These are phyloP conservation scores for Galerucella calmariensis DNA, from an alignment of 2,888 invertebrate species.

Conservation along the genomic window DNA sequence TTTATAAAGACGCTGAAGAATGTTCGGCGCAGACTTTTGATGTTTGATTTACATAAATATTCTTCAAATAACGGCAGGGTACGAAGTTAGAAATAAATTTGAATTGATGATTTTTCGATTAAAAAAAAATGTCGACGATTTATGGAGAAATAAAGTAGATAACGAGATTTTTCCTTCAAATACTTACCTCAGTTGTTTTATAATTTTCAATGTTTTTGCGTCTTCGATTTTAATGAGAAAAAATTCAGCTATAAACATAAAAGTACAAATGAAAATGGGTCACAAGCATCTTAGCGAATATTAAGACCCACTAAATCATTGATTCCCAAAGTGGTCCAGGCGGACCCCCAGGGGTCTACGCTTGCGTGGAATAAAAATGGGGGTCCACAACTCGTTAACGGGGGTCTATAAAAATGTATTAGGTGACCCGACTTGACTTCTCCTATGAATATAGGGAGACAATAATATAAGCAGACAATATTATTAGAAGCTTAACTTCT, in stretches of 20 bases:
- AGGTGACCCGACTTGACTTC: too few relatives aligned
- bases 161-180: slow-evolving; percentile 28
- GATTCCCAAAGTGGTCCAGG: too few relatives aligned
- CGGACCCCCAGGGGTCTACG: too few relatives aligned
- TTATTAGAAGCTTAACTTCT: too few relatives aligned
- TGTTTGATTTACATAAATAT: slow-evolving; percentile 41
- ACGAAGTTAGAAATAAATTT: slow-evolving; percentile 16
- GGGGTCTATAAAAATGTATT: too few relatives aligned
- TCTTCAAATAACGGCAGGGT: slow-evolving; percentile 19
- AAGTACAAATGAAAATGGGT: too few relatives aligned
- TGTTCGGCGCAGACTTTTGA: slow-evolving; percentile 33
- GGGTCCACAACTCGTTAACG: too few relatives aligned
- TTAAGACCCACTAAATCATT: too few relatives aligned
- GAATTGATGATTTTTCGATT: slow-evolving; percentile 24
- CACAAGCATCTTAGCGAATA: too few relatives aligned
- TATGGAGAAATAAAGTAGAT: slow-evolving; percentile 32
- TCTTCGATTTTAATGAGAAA: background rate
- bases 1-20: slow-evolving; percentile 26
- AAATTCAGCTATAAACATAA: background rate
- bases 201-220: slow-evolving; percentile 7
- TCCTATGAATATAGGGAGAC: too few relatives aligned
- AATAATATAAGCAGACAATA: too few relatives aligned
- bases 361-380: too few relatives aligned
- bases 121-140: slow-evolving; percentile 32
- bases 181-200: slow-evolving; percentile 18